Conservation (phyloP, 37 sponge, comb jelly and placozoan species). For the Crambe crambe region DNA sequence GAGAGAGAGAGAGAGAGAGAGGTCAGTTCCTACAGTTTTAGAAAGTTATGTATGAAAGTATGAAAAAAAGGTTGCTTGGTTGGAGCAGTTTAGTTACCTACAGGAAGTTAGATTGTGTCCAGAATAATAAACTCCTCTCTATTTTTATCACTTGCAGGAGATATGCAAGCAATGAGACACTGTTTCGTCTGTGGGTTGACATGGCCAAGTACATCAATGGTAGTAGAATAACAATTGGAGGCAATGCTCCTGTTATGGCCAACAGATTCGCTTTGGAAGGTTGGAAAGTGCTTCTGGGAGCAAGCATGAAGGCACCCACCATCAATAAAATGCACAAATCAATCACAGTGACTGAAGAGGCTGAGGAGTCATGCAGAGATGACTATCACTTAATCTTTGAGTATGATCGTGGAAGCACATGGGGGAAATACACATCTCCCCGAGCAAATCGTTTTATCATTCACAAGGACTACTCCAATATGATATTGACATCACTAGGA, state of each 20-base stretch:
- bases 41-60: too few relatives aligned
- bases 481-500: constrained; percentile 60
- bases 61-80: too few relatives aligned
- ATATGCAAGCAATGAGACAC: constrained; percentile 13
- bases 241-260: constrained; percentile 85
- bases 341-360: constrained; percentile 18
- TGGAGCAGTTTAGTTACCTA: too few relatives aligned
- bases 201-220: constrained; percentile 6
- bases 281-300: constrained; percentile 68
- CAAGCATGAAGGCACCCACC: constrained; percentile 19
- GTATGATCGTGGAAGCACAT: constrained; percentile 51
- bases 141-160: constrained; percentile 57
- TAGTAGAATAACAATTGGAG: constrained; percentile 40
- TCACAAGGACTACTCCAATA: constrained; percentile 73
- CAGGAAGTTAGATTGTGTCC: too few relatives aligned
- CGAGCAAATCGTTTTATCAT: constrained; percentile 77
- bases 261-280: constrained; percentile 77
- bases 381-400: constrained; percentile 80
- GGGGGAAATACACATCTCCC: constrained; percentile 63
- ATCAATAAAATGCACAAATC: constrained; percentile 14
- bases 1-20: too few relatives aligned
- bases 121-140: too few relatives aligned
- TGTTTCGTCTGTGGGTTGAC: constrained; percentile 22
- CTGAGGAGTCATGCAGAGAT: neutral
- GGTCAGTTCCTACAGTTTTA: neutral